Base-by-base conservation (phyloP, 53 echinoderm and acorn worm genomes). In the Arbacia lixula region DNA sequence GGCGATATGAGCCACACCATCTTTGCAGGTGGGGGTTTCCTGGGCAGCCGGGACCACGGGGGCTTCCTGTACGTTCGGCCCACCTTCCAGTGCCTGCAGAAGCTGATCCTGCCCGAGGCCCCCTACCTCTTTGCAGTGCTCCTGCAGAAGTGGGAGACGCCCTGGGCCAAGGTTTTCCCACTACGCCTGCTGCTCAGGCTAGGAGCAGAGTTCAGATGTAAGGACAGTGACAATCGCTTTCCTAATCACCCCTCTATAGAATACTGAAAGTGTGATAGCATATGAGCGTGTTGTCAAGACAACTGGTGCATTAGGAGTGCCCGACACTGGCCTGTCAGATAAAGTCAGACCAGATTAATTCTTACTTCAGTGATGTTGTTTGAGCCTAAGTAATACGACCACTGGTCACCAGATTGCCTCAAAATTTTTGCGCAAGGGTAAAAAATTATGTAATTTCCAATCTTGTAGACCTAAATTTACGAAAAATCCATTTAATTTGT, bases 111-210 rank as follows among this genome's bases (percentile, higher is more conserved):
- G 2, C 98, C 98, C 3, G 98, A 98, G 57, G 68, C 90, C 20
- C 98, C 98, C 1, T 98, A 98, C 71, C 83, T 98, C 42, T 92
- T 94, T 60, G 98, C 92, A 12, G 91, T 98, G 24, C 75, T 98
- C 2, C 92, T 98, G 11, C 98, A 98, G 87, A 98, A 94, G 64
- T 98, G 98, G 98, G 98, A 98, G 72, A 85, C 92, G 1, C 98
- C 98, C 5, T 98, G 98, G 98, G 98, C 98, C 22, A 98, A 94
- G 84, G 90, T 98, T 37, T 98, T 98, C 73, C 98, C 98, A 12
- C 74, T 98, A n/a, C 46, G 98, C 36, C 85, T 98, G 5, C 83
- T 98, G 65, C 76, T 98, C 27, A 92, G 98, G 80, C 90, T 98
- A 27, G 98, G 98, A 39, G 98, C 98, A 6, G 98, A 98, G 42